phyloP scores from a whole-genome alignment of 1,140 invertebrate genomes.

The Bombus ignitus region DNA sequence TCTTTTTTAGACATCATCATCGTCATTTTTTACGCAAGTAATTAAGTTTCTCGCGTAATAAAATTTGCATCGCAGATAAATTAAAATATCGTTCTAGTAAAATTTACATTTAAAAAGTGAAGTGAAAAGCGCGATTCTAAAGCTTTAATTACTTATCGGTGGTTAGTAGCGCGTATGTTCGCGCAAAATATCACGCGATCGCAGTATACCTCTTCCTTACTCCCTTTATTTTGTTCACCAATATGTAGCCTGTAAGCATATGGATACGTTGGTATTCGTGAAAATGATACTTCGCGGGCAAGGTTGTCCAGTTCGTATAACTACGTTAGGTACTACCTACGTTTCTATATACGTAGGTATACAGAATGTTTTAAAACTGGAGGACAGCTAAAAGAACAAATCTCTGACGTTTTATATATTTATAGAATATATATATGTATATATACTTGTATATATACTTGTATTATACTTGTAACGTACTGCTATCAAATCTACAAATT shows the following conservation, averaged over 20 bases:
- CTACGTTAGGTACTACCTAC: slow-evolving; percentile 52
- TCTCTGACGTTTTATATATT: neutral
- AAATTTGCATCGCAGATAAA: no score
- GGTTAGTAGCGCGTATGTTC: neutral
- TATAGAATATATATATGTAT: no score
- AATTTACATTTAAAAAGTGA: no score
- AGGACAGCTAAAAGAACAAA: neutral
- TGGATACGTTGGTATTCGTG: slow-evolving; percentile 56
- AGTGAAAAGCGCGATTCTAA: no score
- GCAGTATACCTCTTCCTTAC: slow-evolving; percentile 11
- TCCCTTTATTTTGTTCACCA: slow-evolving; percentile 7
- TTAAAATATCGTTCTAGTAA: no score
- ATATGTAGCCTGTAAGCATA: slow-evolving; percentile 24
- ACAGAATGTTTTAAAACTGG: slow-evolving; percentile 54
- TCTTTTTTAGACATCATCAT: neutral
- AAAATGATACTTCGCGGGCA: slow-evolving; percentile 61
- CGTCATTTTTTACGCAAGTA: neutral
- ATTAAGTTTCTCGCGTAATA: neutral
- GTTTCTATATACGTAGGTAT: slow-evolving; percentile 38
- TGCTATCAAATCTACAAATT: no score
- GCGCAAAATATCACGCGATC: slow-evolving; percentile 23
- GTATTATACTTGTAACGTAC: no score
- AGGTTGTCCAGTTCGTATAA: slow-evolving; percentile 58
- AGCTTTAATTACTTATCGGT: neutral
- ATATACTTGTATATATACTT: no score